A percentile compares a stretch with the other conserved stretches of the same genome.
Conservation (phyloP, 2,797 vertebrate species). For the Nasua narica region DNA sequence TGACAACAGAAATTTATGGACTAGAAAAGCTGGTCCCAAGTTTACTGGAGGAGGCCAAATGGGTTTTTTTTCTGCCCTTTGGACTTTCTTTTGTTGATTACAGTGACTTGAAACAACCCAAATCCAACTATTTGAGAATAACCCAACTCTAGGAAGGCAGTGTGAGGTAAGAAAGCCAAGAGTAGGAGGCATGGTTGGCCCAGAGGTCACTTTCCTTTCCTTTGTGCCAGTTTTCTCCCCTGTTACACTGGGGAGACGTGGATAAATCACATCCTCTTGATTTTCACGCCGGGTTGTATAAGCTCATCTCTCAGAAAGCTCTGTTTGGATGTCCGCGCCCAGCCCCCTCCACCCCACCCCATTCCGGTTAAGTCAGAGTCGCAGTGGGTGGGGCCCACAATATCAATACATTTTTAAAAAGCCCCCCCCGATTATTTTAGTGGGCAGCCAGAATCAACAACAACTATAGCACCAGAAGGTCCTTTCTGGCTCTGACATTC, state of each 20-base stretch:
- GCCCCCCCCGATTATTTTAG: neutral
- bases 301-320: neutral
- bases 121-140: neutral
- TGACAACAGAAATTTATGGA: neutral
- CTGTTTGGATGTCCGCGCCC: accelerated
- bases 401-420: accelerated
- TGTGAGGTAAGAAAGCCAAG: accelerated
- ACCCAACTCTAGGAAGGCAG: accelerated
- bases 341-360: accelerated
- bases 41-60: neutral
- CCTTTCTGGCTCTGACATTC: accelerated
- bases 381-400: accelerated
- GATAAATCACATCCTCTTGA: accelerated
- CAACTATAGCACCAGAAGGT: accelerated
- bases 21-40: neutral
- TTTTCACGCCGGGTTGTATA: neutral
- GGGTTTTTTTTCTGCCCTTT: accelerated
- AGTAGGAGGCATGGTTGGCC: accelerated
- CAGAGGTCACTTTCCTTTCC: neutral
- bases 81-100: neutral
- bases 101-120: neutral
- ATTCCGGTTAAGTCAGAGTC: neutral
- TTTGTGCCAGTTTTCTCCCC: neutral
- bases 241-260: accelerated
- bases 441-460: neutral